Evolutionary conservation across 2,888 invertebrate species (phyloP).

Genomic region (Hofmannophila pseudospretella): DNA sequence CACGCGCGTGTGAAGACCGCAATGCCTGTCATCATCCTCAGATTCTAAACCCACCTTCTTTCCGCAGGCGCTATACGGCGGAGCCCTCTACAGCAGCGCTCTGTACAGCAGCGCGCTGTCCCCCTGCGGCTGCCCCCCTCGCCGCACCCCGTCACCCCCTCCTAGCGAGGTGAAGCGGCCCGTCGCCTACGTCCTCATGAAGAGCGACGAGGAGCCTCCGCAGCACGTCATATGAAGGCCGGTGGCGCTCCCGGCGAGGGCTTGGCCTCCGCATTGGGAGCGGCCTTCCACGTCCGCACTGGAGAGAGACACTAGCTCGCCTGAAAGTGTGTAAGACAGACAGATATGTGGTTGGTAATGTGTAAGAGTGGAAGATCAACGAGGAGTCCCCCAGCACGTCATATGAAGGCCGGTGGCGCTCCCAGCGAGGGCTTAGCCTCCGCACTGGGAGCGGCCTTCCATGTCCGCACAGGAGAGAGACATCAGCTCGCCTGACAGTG

Average conservation of each 20-base stretch:
- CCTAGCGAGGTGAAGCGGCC: conserved; percentile 70
- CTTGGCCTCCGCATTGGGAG: conserved; percentile 73
- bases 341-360: background rate
- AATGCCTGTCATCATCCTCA: too few relatives aligned
- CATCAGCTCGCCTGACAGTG: conserved; percentile 64
- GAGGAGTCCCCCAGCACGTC: conserved; percentile 81
- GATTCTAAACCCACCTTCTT: background rate
- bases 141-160: conserved; percentile 60
- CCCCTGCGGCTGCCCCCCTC: conserved; percentile 67
- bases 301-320: conserved; percentile 59
- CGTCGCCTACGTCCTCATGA: conserved; percentile 81
- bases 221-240: conserved; percentile 91
- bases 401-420: conserved; percentile 93
- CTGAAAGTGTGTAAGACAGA: conserved; percentile 59
- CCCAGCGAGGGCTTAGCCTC: conserved; percentile 80
- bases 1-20: too few relatives aligned
- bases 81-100: conserved; percentile 67
- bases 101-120: conserved; percentile 64
- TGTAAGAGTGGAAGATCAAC: conserved; percentile 80
- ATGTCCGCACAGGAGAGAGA: conserved; percentile 59
- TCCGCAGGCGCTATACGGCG: conserved; percentile 64
- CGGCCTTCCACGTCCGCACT: conserved; percentile 63
- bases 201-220: conserved; percentile 77
- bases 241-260: conserved; percentile 86
- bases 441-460: conserved; percentile 73